phyloP scores from a whole-genome alignment of 2,797 vertebrate genomes.

The Enteromius anoplus region DNA sequence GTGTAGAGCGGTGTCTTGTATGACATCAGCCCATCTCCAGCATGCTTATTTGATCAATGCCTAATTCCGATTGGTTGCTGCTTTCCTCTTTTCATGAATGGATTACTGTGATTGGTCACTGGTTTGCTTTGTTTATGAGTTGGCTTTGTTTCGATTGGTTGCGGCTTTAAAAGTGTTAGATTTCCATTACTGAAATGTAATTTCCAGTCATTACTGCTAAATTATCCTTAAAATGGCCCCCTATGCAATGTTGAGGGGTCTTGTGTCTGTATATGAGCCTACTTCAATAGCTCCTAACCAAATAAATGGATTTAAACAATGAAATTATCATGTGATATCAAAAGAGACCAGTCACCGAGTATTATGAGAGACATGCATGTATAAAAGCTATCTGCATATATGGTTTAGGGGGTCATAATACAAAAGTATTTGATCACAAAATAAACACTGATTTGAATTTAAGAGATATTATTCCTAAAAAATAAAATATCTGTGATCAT shows the following conservation, averaged over 20 bases:
- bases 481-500: too few relatives aligned
- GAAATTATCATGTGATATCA: neutral
- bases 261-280: neutral
- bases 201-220: neutral
- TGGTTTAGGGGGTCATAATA: neutral
- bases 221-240: neutral
- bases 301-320: neutral
- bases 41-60: conserved; percentile 13
- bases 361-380: neutral
- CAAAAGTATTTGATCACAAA: neutral
- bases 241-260: neutral
- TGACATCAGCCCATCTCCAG: conserved; percentile 40
- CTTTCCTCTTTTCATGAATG: conserved; percentile 5
- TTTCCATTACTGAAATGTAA: neutral
- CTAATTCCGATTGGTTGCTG: conserved; percentile 6
- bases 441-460: neutral
- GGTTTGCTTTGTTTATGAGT: conserved; percentile 3
- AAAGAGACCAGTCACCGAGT: neutral
- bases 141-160: neutral
- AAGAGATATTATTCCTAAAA: neutral
- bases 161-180: neutral
- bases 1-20: conserved; percentile 7
- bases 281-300: neutral
- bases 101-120: neutral
- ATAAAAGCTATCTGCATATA: neutral